Evolutionary conservation across 2,888 invertebrate genomes (phyloP), one percentile per base, ranked within the genome.

Genomic region (Melolontha melolontha): DNA sequence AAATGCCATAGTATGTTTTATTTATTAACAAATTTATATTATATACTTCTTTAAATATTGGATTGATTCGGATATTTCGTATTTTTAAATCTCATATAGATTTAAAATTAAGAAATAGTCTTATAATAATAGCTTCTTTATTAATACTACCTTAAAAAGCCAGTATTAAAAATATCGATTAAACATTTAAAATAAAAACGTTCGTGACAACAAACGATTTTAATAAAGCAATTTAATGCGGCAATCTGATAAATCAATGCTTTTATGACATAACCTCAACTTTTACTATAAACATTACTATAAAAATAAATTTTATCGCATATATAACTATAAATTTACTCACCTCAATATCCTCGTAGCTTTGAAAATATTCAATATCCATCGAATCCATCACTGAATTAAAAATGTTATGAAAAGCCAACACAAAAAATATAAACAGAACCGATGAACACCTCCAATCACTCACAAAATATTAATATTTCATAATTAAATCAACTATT

Each of bases 321-420:
- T 17, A 14, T 42, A 29, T 41, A 47, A 42, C 47, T 59, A 59
- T 41, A 50, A 29, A 57, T 12, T 11, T 51, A 81, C 80, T 81
- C 85, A 94, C 95, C 85, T 93, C 90, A 68, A 92, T 83, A 81
- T 92, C 88, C 79, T 91, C 91, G 78, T 93, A 93, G 75, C 91
- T 90, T 39, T 86, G 80, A 81, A 92, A 93, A 80, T 93, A 93
- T 67, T 85, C 82, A 41, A 74, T 73, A 54, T 79, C 76, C 74
- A 76, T 78, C 29, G 71, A 52, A 70, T 77, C 75, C 75, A 75
- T 75, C 1, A 12, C 22, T 29, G 16, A 64, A 29, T 51, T n/a
- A 42, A 11, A 6, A 44, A 59, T 55, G 14, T 17, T 12, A 27
- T 40, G 22, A 22, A 22, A 22, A 22, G n/a, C 17, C 14, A 44